A percentile compares a stretch with the other conserved stretches of the same genome.
Conservation (phyloP, 1,140 invertebrate species). For the Drosophila seguyi region DNA sequence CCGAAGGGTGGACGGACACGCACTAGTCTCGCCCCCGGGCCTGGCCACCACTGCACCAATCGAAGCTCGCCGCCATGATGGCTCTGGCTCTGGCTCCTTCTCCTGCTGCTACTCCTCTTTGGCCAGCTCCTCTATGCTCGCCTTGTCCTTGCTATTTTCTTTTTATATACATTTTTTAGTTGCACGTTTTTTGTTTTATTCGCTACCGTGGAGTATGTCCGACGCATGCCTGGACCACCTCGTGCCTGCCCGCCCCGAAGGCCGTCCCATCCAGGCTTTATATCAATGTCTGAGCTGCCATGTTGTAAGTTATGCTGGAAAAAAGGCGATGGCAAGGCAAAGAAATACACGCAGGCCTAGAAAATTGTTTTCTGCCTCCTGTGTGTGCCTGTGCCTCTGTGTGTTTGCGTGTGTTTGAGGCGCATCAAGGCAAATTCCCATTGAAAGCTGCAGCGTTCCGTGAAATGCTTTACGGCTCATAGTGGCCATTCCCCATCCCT, state of each 20-base stretch:
- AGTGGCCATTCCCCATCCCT: slow-evolving; percentile 11
- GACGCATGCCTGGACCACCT: slow-evolving; percentile 66
- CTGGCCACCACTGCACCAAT: slow-evolving; percentile 62
- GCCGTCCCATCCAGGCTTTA: slow-evolving; percentile 49
- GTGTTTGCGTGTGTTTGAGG: slow-evolving; percentile 10
- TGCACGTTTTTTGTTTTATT: slow-evolving; percentile 50
- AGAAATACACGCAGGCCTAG: slow-evolving; percentile 53
- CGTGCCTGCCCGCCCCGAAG: slow-evolving; percentile 7
- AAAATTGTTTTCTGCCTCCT: slow-evolving; percentile 72
- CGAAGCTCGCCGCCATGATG: slow-evolving; percentile 71
- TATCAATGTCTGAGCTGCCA: slow-evolving; percentile 81
- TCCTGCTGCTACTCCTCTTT: slow-evolving; percentile 18
- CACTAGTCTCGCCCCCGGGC: slow-evolving; percentile 68
- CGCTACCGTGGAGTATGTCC: slow-evolving; percentile 53
- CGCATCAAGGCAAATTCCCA: slow-evolving; percentile 76
- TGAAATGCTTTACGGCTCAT: slow-evolving; percentile 78
- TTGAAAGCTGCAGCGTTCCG: slow-evolving; percentile 82
- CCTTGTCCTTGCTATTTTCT: slow-evolving; percentile 74
- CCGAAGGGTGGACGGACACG: slow-evolving; percentile 59
- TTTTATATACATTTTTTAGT: slow-evolving; percentile 82
- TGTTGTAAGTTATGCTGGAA: slow-evolving; percentile 78
- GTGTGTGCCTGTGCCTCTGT: not conserved
- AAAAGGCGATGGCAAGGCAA: slow-evolving; percentile 32
- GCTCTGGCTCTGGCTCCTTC: not conserved
- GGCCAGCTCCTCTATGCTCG: slow-evolving; percentile 57